Base-by-base conservation (phyloP, 2,797 vertebrate genomes). In the Heteromormyrus szaboi region DNA sequence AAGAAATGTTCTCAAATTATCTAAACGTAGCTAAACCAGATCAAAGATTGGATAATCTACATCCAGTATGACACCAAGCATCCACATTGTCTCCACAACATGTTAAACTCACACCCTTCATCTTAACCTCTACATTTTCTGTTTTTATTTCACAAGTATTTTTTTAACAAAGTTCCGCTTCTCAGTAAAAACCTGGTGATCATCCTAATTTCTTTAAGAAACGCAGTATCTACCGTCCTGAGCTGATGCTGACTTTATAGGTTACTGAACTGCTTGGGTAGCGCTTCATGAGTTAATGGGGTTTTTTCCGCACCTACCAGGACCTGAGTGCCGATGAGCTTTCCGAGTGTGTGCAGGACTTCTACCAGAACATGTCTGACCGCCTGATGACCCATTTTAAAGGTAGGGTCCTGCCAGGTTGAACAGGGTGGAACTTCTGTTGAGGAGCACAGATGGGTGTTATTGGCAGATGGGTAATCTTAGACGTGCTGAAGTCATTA, bases 331-430 rank as follows among this genome's bases (percentile, higher is more conserved):
- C 98, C 29, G 98, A 99, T 9, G 98, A 99, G 19, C 96, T 98
- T 84, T 98, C 98, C 0, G 98, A 99, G 54, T 98, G 95, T 79
- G 97, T 98, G 85, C 98, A 99, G 93, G 98, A 99, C 89, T 99
- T 99, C 94, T 99, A 99, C 93, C 98, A 99, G 91, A 97, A 94
- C 56, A 93, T 99, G 92, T 96, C 97, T 0, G 98, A 99, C 88
- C 97, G 96, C 62, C 91, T 99, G 91, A 96, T 98, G 93, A 95
- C 95, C 4, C 97, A 98, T 87, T 99, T 96, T 91, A 99, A 99
- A 98, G 98, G 98, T 99, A 93, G 9, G 88, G 11, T 3, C 1
- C 0, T 17, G 1, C 87, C 6, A 46, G 86, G 56, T 65, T 51
- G 46, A 46, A 22, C 33, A 9, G 17, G n/a, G 37, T 56, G 17